These are phyloP conservation scores for Pseudopipra pipra DNA, from an alignment of 2,113 vertebrate species.

Conservation along the genomic window DNA sequence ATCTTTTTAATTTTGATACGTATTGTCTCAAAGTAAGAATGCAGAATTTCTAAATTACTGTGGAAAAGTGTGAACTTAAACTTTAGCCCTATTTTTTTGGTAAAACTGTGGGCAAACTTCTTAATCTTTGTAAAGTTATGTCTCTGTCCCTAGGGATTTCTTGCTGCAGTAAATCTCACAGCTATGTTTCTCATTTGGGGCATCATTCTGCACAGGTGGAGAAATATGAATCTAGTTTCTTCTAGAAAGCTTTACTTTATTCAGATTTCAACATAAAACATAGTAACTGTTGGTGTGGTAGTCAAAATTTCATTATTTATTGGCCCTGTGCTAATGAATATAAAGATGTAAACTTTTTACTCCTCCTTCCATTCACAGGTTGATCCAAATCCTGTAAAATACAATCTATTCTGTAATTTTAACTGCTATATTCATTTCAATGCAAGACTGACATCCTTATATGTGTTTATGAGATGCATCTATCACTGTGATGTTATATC, in stretches of 20 bases:
- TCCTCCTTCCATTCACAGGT: not conserved
- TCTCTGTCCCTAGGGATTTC: not conserved
- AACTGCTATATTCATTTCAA: not conserved
- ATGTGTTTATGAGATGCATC: not conserved
- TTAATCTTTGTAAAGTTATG: constrained; percentile 36
- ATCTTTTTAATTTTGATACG: not conserved
- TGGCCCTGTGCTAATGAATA: not conserved
- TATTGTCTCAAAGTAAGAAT: not conserved
- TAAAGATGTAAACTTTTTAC: not conserved
- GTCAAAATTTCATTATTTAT: constrained; percentile 41
- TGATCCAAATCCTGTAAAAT: not conserved
- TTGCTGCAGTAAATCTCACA: constrained; percentile 43
- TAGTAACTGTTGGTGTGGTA: constrained; percentile 32
- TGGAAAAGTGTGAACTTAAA: not conserved
- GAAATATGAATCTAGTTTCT: constrained; percentile 49
- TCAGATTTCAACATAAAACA: constrained; percentile 52
- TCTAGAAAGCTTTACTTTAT: constrained; percentile 49
- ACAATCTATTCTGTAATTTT: not conserved
- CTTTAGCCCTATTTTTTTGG: not conserved
- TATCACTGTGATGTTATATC: not conserved
- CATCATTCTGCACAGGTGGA: constrained; percentile 11
- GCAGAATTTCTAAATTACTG: not conserved
- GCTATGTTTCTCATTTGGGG: constrained; percentile 34
- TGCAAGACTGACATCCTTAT: not conserved
- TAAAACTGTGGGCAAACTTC: not conserved